Evolutionary conservation across 2,113 vertebrate species (phyloP), one percentile per base, ranked within the genome.

Genomic region (Chloropsis cyanopogon): DNA sequence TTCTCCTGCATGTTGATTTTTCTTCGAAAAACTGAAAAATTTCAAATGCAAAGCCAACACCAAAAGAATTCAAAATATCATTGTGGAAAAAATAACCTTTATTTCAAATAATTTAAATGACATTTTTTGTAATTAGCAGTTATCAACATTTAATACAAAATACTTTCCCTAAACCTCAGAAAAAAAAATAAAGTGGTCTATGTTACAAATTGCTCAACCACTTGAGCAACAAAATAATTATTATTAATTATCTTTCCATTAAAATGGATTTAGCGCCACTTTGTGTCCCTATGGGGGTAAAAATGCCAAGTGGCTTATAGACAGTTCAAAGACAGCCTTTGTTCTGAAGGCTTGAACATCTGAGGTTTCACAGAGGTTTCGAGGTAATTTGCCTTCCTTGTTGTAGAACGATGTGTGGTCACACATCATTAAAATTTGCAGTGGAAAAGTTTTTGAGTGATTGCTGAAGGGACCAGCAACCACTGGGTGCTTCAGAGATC

Each of bases 241-340:
- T 18, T 61, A 70, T 50, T 90, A 52, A 69, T 86, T 73, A 12
- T n/a, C 31, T 59, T 86, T 39, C 57, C 57, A 91, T 68, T 82
- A 42, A 53, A 95, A 57, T 61, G 33, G 71, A 53, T 88, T 91
- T 47, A 37, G 19, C 78, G 49, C 15, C 57, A 68, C 42, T 89
- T 87, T 20, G 6, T 85, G 81, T 68, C 57, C 50, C 56, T 37
- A 29, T 0, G 19, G 59, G 54, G 35, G 61, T 1, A 31, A 18
- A 50, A 46, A 64, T 17, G 25, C 86, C 18, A 68, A 63, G 61
- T 76, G 44, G 22, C 5, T 1, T n/a, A 7, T 1, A 63, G 73
- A 50, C 18, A 60, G 81, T 82, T 93, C 70, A 95, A 70, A 92
- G 92, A 22, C 37, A 66, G 85, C 49, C 87, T 92, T 89, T 95